A percentile compares a stretch with the other conserved stretches of the same genome.
These are phyloP conservation scores for Pocillopora grandis DNA, from an alignment of 92 coral and sea anemone species.

Conservation along the genomic window DNA sequence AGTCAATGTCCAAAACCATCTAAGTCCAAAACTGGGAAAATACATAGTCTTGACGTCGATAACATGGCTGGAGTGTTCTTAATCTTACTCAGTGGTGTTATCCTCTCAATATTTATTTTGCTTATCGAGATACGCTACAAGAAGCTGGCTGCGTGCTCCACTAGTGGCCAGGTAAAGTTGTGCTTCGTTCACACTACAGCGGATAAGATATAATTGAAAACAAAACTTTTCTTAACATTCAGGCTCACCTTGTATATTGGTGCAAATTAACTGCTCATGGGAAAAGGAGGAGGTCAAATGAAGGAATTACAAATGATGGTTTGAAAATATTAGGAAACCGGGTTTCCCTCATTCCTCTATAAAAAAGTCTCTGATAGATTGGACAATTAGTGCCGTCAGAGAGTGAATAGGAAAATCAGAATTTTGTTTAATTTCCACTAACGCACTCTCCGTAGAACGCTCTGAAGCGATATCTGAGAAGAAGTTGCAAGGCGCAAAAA, in stretches of 20 bases:
- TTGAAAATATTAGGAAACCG: too few species aligned
- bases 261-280: too few species aligned
- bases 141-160: slow-evolving; percentile 73
- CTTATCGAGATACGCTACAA: slow-evolving; percentile 86
- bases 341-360: too few species aligned
- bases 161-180: slow-evolving; percentile 75
- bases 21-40: slow-evolving; percentile 49
- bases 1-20: slow-evolving; percentile 73
- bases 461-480: background rate
- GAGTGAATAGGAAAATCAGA: too few species aligned
- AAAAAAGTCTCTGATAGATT: too few species aligned
- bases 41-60: slow-evolving; percentile 74
- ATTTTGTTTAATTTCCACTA: too few species aligned
- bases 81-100: slow-evolving; percentile 82
- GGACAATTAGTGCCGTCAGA: too few species aligned
- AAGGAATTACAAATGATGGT: too few species aligned
- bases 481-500: background rate
- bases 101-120: slow-evolving; percentile 62
- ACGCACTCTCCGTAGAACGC: background rate
- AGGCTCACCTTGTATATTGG: too few species aligned
- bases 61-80: slow-evolving; percentile 97
- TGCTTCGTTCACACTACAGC: background rate
- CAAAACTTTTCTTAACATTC: too few species aligned
- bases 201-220: background rate
- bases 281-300: too few species aligned